Evolutionary conservation across 2,888 invertebrate genomes (phyloP), one percentile per base, ranked within the genome.

Genomic region (Ethmia dodecea): DNA sequence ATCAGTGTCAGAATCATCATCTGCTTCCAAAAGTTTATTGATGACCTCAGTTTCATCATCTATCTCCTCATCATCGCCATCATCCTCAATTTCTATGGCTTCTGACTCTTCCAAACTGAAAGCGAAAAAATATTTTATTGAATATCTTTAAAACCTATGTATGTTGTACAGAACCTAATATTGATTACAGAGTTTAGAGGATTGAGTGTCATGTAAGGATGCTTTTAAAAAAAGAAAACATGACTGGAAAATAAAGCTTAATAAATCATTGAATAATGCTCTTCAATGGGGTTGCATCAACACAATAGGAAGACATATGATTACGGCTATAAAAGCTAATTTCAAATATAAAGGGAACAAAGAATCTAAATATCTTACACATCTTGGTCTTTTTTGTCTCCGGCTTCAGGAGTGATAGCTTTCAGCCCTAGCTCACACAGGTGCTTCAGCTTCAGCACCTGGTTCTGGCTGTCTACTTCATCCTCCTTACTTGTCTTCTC

Each of bases 361-460:
- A n/a, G n/a, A n/a, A n/a, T n/a, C n/a, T n/a, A n/a, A 1, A 20
- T 20, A 3, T 10, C 25, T 26, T 12, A 26, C 26, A 26, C 6
- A 26, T 26, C 26, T 11, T 26, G 11, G 6, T 12, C 22, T 22
- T 22, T 2, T 3, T 6, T 6, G 26, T 11, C 12, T 26, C 26
- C 4, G 6, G 65, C 62, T 9, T 70, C 74, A 31, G 68, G 58
- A 28, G 57, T 61, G n/a, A 75, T 76, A 13, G 78, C 78, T 42
- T 84, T 78, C 15, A 88, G 56, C 0, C 90, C 90, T 26, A 90
- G 59, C 39, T 87, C 87, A 57, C 88, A 87, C 9, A 90, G 63
- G 51, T 89, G 89, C 43, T 88, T 88, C 43, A 80, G 45, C 40
- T 89, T 89, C 71, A 88, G 88, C 33, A 88, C 87, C 33, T 86